A percentile compares a stretch with the other conserved stretches of the same genome.
phyloP scores from a whole-genome alignment of 2,888 invertebrate genomes.

The Clunio marinus region DNA sequence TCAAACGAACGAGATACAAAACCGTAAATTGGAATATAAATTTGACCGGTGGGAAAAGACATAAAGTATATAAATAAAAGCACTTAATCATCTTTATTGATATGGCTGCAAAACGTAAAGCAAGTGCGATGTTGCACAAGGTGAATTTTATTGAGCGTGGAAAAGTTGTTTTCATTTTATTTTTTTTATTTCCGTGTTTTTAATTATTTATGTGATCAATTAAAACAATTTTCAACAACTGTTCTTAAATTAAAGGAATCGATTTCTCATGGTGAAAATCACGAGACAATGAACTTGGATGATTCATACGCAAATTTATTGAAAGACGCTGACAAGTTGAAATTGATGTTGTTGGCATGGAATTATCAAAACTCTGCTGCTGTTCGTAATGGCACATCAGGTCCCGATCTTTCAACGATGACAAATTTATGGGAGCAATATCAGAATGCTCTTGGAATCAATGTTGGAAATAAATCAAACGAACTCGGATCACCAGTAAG shows the following conservation, averaged over 20 bases:
- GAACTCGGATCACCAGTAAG: slow-evolving; percentile 15
- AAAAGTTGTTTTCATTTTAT: not conserved
- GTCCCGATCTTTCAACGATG: slow-evolving; percentile 54
- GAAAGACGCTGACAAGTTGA: slow-evolving; percentile 84
- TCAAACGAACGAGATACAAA: too few species aligned
- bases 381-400: slow-evolving; percentile 57
- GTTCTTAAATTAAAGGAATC: slow-evolving; percentile 28
- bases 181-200: not conserved
- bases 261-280: slow-evolving; percentile 25
- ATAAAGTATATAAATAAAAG: not conserved
- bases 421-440: slow-evolving; percentile 84
- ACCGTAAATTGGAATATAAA: not conserved
- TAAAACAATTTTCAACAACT: slow-evolving; percentile 3
- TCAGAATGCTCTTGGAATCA: slow-evolving; percentile 61
- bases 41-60: not conserved
- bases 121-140: slow-evolving; percentile 52
- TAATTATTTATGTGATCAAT: not conserved
- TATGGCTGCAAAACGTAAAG: slow-evolving; percentile 53
- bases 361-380: slow-evolving; percentile 73
- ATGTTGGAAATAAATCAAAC: slow-evolving; percentile 41
- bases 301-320: slow-evolving; percentile 46
- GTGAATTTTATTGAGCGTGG: slow-evolving; percentile 44
- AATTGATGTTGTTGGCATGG: slow-evolving; percentile 84
- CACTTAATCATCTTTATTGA: slow-evolving; percentile 40
- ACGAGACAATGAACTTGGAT: not conserved